These are phyloP conservation scores for Rhamnusium bicolor DNA, from an alignment of 2,888 invertebrate species.

Conservation along the genomic window DNA sequence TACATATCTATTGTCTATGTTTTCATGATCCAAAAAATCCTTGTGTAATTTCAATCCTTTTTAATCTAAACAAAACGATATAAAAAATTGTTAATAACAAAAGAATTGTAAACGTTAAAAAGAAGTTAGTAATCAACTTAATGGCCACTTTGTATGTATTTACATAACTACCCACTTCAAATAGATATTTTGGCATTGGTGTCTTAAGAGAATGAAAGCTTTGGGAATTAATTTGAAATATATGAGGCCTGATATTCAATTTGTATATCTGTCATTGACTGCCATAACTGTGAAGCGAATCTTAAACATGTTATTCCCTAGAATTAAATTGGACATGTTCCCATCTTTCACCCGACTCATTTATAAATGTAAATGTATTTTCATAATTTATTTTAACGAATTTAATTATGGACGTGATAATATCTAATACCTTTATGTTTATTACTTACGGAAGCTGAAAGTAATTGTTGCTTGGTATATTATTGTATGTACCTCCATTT, in stretches of 20 bases:
- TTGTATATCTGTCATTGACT: too few relatives aligned
- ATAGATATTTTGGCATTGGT: too few relatives aligned
- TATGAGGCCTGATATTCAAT: neutral
- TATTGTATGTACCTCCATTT: slow-evolving; percentile 9
- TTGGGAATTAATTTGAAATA: neutral
- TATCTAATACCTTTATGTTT: slow-evolving; percentile 17
- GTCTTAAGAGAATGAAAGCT: too few relatives aligned
- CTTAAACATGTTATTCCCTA: neutral
- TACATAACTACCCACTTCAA: too few relatives aligned
- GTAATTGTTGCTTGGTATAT: slow-evolving; percentile 19
- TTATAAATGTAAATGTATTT: neutral
- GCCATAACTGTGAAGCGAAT: neutral
- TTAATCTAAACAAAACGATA: too few relatives aligned
- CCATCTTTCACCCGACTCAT: neutral
- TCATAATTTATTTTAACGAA: slow-evolving; percentile 8
- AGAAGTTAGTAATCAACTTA: too few relatives aligned
- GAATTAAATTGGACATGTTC: neutral
- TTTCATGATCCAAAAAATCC: too few relatives aligned
- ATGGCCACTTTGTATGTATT: too few relatives aligned
- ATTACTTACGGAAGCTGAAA: slow-evolving; percentile 30
- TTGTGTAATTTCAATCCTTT: too few relatives aligned
- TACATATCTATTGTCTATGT: too few relatives aligned
- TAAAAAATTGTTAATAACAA: too few relatives aligned
- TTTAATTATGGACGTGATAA: slow-evolving; percentile 8
- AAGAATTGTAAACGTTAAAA: too few relatives aligned